Evolutionary conservation across 2,113 vertebrate species (phyloP).

Genomic region (Anseranas semipalmata): DNA sequence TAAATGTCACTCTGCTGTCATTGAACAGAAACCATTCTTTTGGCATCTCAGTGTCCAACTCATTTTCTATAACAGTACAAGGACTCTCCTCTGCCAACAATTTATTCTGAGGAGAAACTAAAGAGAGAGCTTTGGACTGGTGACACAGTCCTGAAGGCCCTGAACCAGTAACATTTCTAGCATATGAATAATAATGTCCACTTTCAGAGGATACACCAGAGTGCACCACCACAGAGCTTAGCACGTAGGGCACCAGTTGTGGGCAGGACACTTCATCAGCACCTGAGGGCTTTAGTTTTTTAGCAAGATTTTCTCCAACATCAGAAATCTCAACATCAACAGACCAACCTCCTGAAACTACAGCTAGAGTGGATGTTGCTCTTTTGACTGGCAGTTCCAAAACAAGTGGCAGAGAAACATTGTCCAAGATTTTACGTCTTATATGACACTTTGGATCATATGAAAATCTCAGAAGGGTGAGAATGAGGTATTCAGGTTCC

Average conservation of each 20-base stretch:
- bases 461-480: constrained; percentile 94
- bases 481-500: constrained; percentile 96
- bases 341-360: constrained; percentile 71
- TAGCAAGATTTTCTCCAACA: constrained; percentile 90
- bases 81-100: constrained; percentile 64
- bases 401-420: constrained; percentile 88
- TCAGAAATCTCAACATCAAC: constrained; percentile 85
- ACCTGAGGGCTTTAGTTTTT: constrained; percentile 94
- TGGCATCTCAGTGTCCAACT: constrained; percentile 76
- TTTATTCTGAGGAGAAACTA: constrained; percentile 70
- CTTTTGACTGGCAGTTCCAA: constrained; percentile 88
- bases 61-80: constrained; percentile 71
- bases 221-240: constrained; percentile 97
- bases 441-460: constrained; percentile 95
- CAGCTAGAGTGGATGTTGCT: constrained; percentile 58
- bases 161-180: constrained; percentile 83
- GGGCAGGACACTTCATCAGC: constrained; percentile 81
- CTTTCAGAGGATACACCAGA: constrained; percentile 98
- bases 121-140: constrained; percentile 68
- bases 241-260: constrained; percentile 82
- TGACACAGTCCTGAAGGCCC: constrained; percentile 74
- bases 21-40: constrained; percentile 98
- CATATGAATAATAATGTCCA: constrained; percentile 97
- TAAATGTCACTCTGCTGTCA: constrained; percentile 96
- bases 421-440: constrained; percentile 95